phyloP scores from a whole-genome alignment of 1,140 invertebrate species.

The Amphibalanus amphitrite region DNA sequence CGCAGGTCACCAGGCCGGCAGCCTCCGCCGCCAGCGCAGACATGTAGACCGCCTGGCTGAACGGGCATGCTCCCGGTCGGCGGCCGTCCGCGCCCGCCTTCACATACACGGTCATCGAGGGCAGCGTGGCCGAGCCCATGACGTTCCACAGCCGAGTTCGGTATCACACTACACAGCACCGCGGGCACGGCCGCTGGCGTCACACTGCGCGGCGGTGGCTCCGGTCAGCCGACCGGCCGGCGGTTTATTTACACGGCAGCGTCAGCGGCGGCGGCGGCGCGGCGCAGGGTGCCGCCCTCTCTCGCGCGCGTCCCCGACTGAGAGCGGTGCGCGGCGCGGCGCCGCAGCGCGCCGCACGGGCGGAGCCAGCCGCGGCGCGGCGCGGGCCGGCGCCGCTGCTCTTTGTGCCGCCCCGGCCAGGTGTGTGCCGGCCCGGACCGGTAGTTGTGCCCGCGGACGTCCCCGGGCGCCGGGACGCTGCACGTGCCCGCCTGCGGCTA shows the following conservation, averaged over 20 bases:
- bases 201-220: neutral
- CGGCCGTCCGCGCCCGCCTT: slow-evolving; percentile 35
- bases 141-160: neutral
- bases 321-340: too few species aligned
- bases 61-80: slow-evolving; percentile 36
- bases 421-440: too few species aligned
- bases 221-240: neutral
- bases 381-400: too few species aligned
- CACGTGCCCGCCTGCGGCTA: neutral
- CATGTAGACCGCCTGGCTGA: slow-evolving; percentile 38
- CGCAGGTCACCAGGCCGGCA: neutral
- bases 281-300: neutral
- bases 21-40: slow-evolving; percentile 23
- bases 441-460: too few species aligned
- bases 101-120: slow-evolving; percentile 27
- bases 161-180: too few species aligned
- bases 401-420: too few species aligned
- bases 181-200: too few species aligned
- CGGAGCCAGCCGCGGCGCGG: neutral
- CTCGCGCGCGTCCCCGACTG: neutral
- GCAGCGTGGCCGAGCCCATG: slow-evolving; percentile 7
- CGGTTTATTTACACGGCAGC: neutral
- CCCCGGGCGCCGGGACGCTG: neutral
- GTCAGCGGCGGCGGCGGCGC: too few species aligned
- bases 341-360: neutral